Evolutionary conservation across 2,888 invertebrate species (phyloP), one percentile per base, ranked within the genome.

Genomic region (Napeogenes sylphis): DNA sequence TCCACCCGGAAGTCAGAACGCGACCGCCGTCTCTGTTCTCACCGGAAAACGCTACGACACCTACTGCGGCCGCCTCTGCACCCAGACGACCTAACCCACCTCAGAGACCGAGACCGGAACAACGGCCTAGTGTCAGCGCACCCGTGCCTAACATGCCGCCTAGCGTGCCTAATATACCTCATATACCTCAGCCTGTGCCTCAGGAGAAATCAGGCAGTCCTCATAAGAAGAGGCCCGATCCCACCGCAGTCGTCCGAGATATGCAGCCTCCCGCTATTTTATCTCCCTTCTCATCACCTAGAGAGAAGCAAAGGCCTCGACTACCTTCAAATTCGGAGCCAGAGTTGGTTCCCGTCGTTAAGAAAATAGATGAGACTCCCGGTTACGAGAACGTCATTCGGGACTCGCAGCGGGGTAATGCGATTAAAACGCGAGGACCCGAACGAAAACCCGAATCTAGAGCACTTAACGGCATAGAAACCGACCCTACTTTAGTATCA

Each of bases 401-500:
- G 4, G 93, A 93, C 66, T 91, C 91, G 2, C 92, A 92, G 69
- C 79, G 91, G 68, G 83, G 83, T 0, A 73, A 66, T 55, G 70
- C 80, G 0, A 83, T 85, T 0, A 77, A 81, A 42, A 73, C 90
- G 8, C 86, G 87, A 67, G 82, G 81, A 2, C 80, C 83, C 0
- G 91, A 92, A 46, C 81, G 88, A 6, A 87, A 87, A 58, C 83
- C 85, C 2, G 87, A 87, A 8, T 10, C 72, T 21, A 76, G 91
- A 55, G 67, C 87, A 0, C 70, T 93, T 0, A 94, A 94, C 72
- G 94, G 94, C 6, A 93, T 94, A 12, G 94, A 94, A 81, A 94
- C 94, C 0, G 94, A 94, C 73, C 94, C 94, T 0, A 93, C 93
- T 6, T 72, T 94, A 72, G 94, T 94, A 35, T 94, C 94, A n/a